A percentile compares a stretch with the other conserved stretches of the same genome.
phyloP scores from a whole-genome alignment of 2,797 vertebrate species.

The Pipistrellus nathusii region DNA sequence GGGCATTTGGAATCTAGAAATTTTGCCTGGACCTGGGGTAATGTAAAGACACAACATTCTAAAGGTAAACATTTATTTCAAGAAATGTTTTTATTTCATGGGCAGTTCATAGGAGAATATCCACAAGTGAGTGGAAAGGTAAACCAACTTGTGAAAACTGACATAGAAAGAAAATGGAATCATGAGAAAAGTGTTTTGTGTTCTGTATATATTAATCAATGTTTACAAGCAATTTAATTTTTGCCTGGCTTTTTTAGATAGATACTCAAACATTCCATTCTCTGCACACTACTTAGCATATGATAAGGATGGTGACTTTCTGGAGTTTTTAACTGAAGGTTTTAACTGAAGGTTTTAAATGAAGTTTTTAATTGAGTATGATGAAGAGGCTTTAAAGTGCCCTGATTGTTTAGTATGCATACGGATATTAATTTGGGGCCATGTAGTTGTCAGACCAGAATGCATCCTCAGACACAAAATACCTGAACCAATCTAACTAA shows the following conservation, averaged over 20 bases:
- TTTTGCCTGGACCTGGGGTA: slow-evolving; percentile 55
- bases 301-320: slow-evolving; percentile 7
- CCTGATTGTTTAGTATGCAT: neutral
- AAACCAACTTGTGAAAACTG: slow-evolving; percentile 49
- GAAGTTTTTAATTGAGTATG: neutral
- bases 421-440: neutral
- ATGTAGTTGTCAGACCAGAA: neutral
- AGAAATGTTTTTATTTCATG: slow-evolving; percentile 57
- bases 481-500: neutral
- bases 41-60: slow-evolving; percentile 31
- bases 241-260: slow-evolving; percentile 2
- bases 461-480: neutral
- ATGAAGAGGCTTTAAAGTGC: slow-evolving; percentile 6
- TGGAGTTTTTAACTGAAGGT: neutral
- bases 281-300: neutral
- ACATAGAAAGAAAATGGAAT: slow-evolving; percentile 54
- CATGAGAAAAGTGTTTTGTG: slow-evolving; percentile 22
- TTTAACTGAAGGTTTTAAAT: no score
- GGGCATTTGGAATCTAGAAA: slow-evolving; percentile 15
- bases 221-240: slow-evolving; percentile 11
- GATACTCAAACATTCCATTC: slow-evolving; percentile 8
- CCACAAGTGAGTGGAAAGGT: slow-evolving; percentile 54
- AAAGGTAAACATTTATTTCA: slow-evolving; percentile 70
- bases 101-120: slow-evolving; percentile 60
- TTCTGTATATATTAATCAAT: neutral